Evolutionary conservation across 2,113 vertebrate species (phyloP), one percentile per base, ranked within the genome.

Genomic region (Gallinago paraguaiae): DNA sequence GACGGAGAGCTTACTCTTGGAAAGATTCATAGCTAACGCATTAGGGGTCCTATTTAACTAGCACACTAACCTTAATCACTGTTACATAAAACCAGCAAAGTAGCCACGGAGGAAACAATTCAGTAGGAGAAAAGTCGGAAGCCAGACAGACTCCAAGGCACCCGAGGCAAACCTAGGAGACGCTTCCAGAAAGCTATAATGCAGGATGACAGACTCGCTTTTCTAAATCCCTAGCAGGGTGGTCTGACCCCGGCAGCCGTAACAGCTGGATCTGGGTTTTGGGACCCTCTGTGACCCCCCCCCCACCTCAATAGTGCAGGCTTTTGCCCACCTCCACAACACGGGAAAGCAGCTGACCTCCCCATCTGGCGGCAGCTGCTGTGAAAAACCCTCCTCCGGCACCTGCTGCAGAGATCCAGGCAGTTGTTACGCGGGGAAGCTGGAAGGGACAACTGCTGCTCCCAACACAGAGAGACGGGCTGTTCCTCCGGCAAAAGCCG

Each of bases 301-400:
- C 46, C 7, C 45, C 54, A 76, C 4, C 18, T 70, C 88, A 61
- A 5, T 4, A 25, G 90, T 33, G 0, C 59, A 72, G 88, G 50
- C 90, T 82, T 28, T 22, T 46, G 63, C 64, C 90, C 63, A 80
- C 82, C 94, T 88, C 79, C 91, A 51, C n/a, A 86, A 9, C 71
- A 13, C 88, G 43, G 83, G 64, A 46, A n/a, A 82, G 89, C 95
- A 95, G 95, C 95, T 96, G 96, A 63, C 82, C 31, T 65, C 64
- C 96, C 94, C 96, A 95, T 81, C 88, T 94, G 96, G 96, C 76
- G 8, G 92, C 96, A 93, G 96, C 95, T 93, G 95, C 93, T 45
- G 37, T 17, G 53, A 75, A 48, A 65, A 95, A 79, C 1, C n/a
- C 86, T 90, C 22, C 88, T 76, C 86, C 25, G 0, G 83, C 96